Base-by-base conservation (phyloP, 2,113 vertebrate genomes). In the Bolborhynchus lineola region DNA sequence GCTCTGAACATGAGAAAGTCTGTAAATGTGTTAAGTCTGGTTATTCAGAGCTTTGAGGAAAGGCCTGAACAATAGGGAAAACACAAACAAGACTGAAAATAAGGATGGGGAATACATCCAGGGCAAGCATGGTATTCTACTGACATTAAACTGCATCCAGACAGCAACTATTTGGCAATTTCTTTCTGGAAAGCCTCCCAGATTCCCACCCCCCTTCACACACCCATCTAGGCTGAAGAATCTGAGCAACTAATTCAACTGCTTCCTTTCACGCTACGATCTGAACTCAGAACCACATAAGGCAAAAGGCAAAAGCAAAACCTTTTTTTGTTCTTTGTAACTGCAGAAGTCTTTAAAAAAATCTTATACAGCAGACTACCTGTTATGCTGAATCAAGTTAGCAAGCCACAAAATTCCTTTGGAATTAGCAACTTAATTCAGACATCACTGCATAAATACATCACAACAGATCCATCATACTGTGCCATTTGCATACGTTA, bases 141-240 rank as follows among this genome's bases (percentile, higher is more conserved):
- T 80, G 88, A 93, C 82, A 92, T 89, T 86, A 95, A 90, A 92
- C 89, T 90, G 86, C 76, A 85, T 88, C 85, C 85, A 95, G 89
- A 89, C 80, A 91, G 95, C 75, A 94, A 95, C 92, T 88, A 91
- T 88, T 92, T 57, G 67, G 86, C 92, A 86, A 92, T 82, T 95
- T 93, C 77, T 91, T 78, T 86, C 84, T 93, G 94, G 94, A 97
- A 93, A 82, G 76, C 18, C 35, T 93, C 92, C 80, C 90, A 95
- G 75, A 87, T 86, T 91, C 44, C 42, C 63, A 39, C 68, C 44
- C n/a, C 26, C 50, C 67, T 55, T 68, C 88, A 82, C 78, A 86
- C 85, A 75, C 77, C 82, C 81, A 94, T 42, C 44, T 16, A 92
- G 71, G 57, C 75, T 86, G 86, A 90, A 82, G 55, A 92, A 86